These are phyloP conservation scores for Polietes domitor DNA, from an alignment of 2,888 invertebrate genomes.

Conservation along the genomic window DNA sequence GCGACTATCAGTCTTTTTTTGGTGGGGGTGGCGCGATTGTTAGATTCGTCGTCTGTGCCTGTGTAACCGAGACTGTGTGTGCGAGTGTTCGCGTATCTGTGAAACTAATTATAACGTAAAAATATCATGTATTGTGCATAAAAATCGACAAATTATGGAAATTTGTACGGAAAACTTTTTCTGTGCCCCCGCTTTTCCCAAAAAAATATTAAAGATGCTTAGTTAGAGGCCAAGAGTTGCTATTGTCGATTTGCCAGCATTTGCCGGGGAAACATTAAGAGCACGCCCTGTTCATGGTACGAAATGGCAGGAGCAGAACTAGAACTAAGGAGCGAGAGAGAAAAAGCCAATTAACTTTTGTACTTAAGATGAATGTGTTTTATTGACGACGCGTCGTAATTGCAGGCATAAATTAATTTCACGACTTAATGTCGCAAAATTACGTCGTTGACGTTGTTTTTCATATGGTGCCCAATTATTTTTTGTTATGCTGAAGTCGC, in stretches of 20 bases:
- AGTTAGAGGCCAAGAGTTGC: conserved; percentile 5
- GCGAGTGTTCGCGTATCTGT: conserved; percentile 17
- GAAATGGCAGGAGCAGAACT: not conserved
- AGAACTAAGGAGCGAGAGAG: not conserved
- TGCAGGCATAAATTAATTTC: conserved; percentile 81
- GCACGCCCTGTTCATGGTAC: conserved; percentile 28
- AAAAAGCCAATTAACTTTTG: conserved; percentile 68
- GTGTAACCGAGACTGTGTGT: not conserved
- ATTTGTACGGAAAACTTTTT: conserved; percentile 72
- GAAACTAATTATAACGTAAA: conserved; percentile 59
- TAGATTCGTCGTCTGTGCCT: not conserved
- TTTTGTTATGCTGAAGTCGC: conserved; percentile 11
- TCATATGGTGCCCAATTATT: conserved; percentile 62
- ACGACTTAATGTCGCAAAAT: conserved; percentile 77
- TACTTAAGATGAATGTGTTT: conserved; percentile 78
- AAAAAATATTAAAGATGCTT: conserved; percentile 8
- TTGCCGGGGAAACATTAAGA: conserved; percentile 13
- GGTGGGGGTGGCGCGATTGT: not conserved
- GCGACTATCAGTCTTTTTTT: conserved; percentile 29
- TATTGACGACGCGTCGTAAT: conserved; percentile 81
- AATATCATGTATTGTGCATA: conserved; percentile 74
- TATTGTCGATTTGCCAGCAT: not conserved
- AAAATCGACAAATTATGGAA: conserved; percentile 81
- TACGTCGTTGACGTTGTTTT: conserved; percentile 74
- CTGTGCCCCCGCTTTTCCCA: not conserved